These are phyloP conservation scores for Nomada flava DNA, from an alignment of 2,888 invertebrate species.

Conservation along the genomic window DNA sequence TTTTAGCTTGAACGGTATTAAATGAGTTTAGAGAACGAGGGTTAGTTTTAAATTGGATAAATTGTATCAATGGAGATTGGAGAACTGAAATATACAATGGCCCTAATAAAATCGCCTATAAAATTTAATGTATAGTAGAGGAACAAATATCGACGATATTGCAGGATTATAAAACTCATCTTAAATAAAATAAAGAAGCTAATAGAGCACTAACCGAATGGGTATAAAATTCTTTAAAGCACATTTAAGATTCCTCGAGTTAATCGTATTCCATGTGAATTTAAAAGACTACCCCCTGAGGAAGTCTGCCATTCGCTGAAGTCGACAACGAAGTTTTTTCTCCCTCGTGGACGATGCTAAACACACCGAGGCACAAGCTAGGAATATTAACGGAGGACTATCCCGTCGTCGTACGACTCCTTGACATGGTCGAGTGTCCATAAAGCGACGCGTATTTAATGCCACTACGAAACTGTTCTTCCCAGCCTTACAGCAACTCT, in stretches of 20 bases:
- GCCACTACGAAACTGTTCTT: conserved; percentile 24
- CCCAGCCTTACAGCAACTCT: conserved; percentile 25
- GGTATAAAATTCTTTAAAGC: background rate
- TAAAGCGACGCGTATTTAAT: conserved; percentile 23
- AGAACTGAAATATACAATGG: background rate
- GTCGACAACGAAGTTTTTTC: conserved; percentile 1
- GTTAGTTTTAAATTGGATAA: too few species aligned
- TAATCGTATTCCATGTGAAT: background rate
- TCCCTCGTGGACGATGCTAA: conserved; percentile 7
- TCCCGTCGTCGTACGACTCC: conserved; percentile 14
- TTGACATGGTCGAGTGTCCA: conserved; percentile 24
- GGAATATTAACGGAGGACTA: conserved; percentile 30
- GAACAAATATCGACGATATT: background rate
- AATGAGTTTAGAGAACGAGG: too few species aligned
- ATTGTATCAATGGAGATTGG: too few species aligned
- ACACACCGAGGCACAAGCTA: conserved; percentile 7
- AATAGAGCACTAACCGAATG: background rate
- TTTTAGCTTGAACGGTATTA: too few species aligned
- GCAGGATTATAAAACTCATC: background rate
- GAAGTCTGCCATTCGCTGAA: background rate
- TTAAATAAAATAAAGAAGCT: background rate
- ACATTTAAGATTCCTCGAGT: background rate
- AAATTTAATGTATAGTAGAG: background rate
- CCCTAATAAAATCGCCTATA: background rate
- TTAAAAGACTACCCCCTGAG: background rate